A percentile compares a stretch with the other conserved stretches of the same genome.
phyloP scores from a whole-genome alignment of 2,113 vertebrate genomes.

The Tauraco erythrolophus region DNA sequence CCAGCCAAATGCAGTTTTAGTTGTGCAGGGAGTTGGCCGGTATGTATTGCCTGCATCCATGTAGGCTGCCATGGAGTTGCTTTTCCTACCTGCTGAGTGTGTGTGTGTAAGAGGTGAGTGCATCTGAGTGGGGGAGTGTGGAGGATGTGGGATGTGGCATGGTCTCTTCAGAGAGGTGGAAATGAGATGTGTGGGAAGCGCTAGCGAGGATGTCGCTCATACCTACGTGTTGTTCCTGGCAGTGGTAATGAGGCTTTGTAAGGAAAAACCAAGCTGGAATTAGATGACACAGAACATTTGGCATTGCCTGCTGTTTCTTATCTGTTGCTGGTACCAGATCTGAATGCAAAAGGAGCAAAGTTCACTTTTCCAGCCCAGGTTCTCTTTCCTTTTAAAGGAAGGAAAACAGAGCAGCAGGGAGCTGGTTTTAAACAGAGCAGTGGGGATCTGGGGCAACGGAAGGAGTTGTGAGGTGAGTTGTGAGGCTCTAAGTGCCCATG shows the following conservation, averaged over 20 bases:
- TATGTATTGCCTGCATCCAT: neutral
- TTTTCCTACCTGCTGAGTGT: neutral
- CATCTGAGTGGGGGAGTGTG: neutral
- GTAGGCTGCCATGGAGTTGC: accelerated
- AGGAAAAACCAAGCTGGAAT: neutral
- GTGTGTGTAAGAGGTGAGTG: neutral
- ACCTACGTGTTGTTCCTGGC: neutral
- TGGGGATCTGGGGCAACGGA: neutral
- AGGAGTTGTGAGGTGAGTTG: neutral
- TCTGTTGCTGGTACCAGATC: neutral
- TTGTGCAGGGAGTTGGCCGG: neutral
- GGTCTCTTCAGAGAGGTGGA: neutral
- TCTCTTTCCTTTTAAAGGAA: neutral
- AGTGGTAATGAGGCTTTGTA: neutral
- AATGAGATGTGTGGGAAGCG: neutral
- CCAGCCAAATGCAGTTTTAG: neutral
- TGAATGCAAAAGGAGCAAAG: constrained; percentile 38
- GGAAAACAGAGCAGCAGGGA: neutral
- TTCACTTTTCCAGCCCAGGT: neutral
- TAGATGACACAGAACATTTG: neutral
- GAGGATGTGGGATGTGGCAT: neutral
- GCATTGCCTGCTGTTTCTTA: neutral
- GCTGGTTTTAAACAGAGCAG: neutral
- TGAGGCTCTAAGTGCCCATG: neutral
- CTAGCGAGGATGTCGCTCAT: neutral